phyloP scores from a whole-genome alignment of 2,797 vertebrate genomes.

The Dicrostonyx torquatus region DNA sequence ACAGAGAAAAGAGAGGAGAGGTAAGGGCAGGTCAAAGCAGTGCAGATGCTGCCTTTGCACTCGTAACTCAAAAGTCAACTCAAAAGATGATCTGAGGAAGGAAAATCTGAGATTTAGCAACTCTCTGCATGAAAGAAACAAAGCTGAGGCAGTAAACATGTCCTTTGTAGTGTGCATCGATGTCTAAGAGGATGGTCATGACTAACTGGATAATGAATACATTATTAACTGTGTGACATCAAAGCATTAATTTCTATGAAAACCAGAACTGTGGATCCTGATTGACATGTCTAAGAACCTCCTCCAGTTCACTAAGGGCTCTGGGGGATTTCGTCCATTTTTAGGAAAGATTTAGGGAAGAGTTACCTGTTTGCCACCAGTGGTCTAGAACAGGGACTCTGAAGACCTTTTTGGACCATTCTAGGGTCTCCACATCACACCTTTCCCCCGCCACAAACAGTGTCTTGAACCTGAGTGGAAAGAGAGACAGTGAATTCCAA shows the following conservation, averaged over 20 bases:
- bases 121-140: background rate
- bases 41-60: background rate
- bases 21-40: background rate
- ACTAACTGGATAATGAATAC: background rate
- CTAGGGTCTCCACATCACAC: constrained; percentile 95
- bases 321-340: background rate
- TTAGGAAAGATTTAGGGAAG: background rate
- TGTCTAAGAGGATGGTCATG: background rate
- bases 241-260: background rate
- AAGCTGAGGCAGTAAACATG: background rate
- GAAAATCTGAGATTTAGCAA: background rate
- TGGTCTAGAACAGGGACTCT: constrained; percentile 96
- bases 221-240: background rate
- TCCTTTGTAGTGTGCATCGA: background rate
- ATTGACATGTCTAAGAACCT: background rate
- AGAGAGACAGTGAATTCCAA: constrained; percentile 39
- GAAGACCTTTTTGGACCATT: constrained; percentile 95
- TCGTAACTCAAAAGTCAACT: background rate
- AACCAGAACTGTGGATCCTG: background rate
- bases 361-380: constrained; percentile 99
- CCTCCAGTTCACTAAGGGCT: background rate
- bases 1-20: background rate
- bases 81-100: background rate
- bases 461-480: constrained; percentile 88
- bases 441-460: constrained; percentile 96